Base-by-base conservation (phyloP, 2,888 invertebrate genomes). In the Minunthozetes semirufus region DNA sequence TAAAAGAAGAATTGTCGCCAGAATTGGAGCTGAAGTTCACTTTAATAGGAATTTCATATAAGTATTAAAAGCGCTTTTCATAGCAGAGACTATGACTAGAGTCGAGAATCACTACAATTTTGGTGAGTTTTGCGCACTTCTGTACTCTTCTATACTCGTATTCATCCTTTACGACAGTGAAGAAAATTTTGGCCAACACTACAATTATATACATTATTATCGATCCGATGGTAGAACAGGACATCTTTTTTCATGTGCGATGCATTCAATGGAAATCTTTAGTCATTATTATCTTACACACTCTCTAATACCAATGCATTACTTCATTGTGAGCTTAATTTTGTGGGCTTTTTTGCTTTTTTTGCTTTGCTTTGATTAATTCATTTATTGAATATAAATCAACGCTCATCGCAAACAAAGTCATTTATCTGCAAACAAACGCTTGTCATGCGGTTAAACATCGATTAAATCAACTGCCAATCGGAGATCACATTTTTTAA, bases 191-290 rank as follows among this genome's bases (percentile, higher is more conserved):
- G 61, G 22, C 22, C 61, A 61, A 19, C 22, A 25, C 22, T 25
- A 59, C 27, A 59, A 25, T 27, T 59, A 22, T 27, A 59, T 15
- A 59, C 59, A 59, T 59, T 59, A 63, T 42, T 68, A 68, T 68
- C 68, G 68, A 68, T 68, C 68, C 3, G n/a, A 17, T 19, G 68
- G 68, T 22, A 68, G 22, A 42, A 68, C 33, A 68, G 68, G 68
- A 68, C 68, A 68, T 42, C 42, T 68, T 68, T 68, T 38, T 63
- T 22, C 53, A 59, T 59, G 15, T 59, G 59, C 38, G n/a, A 33
- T 63, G n/a, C 68, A 68, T 68, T 68, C 68, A 68, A 42, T 68
- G 0, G 42, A 1, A 68, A 42, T 66, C 68, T 19, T 22, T 8
- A 19, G 38, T 38, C 25, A 56, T 56, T 56, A 56, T 25, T 56